A percentile compares a stretch with the other conserved stretches of the same genome.
phyloP scores from a whole-genome alignment of 1,140 invertebrate species.

The Drosophila kepulauana region DNA sequence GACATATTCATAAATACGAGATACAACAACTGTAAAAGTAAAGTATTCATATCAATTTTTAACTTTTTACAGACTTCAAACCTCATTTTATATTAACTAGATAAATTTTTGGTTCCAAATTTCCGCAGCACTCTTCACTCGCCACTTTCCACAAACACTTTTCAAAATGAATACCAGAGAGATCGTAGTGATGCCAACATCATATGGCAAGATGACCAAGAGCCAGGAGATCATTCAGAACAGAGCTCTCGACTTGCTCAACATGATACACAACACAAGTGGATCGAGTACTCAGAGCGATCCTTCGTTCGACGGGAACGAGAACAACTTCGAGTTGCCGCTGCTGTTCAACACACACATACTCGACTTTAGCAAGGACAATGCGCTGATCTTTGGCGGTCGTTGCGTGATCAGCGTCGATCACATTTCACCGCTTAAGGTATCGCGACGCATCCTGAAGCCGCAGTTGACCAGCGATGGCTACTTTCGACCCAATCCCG shows the following conservation, averaged over 20 bases:
- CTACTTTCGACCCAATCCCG: background rate
- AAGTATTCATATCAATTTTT: background rate
- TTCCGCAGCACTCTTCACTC: too few species aligned
- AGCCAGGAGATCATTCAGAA: background rate
- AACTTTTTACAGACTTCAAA: background rate
- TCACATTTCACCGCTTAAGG: background rate
- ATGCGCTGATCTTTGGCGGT: slow-evolving; percentile 6
- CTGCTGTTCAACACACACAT: background rate
- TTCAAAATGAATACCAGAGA: slow-evolving; percentile 2
- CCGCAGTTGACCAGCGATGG: background rate
- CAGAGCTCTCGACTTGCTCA: slow-evolving; percentile 2
- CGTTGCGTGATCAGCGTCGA: slow-evolving; percentile 1
- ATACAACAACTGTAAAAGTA: background rate
- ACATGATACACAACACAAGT: slow-evolving; percentile 3
- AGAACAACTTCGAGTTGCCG: background rate
- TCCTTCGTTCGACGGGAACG: background rate
- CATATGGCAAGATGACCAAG: background rate
- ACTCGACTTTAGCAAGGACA: slow-evolving; percentile 4
- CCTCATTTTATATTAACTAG: background rate
- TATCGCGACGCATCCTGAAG: background rate
- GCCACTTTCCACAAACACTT: too few species aligned
- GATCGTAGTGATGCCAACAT: too few species aligned
- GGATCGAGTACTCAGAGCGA: too few species aligned
- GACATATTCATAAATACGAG: background rate
- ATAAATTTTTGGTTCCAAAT: background rate